These are phyloP conservation scores for Argyresthia goedartella DNA, from an alignment of 2,888 invertebrate genomes.

Conservation along the genomic window DNA sequence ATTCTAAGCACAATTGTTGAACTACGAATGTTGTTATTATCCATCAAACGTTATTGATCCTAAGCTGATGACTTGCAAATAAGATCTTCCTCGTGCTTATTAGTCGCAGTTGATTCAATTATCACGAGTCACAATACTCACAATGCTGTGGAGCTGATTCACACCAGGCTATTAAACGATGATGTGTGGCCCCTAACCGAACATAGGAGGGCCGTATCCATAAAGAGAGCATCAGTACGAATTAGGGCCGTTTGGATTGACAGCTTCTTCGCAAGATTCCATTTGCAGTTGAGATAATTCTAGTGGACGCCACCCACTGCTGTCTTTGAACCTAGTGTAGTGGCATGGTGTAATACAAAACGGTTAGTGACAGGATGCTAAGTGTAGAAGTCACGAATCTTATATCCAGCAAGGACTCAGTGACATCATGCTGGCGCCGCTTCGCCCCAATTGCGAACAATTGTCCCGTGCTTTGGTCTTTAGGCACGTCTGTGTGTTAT, in stretches of 20 bases:
- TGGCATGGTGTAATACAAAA: background rate
- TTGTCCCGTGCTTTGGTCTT: slow-evolving; percentile 17
- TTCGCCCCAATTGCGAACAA: slow-evolving; percentile 56
- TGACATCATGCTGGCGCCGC: slow-evolving; percentile 65
- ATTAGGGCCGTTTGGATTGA: slow-evolving; percentile 13
- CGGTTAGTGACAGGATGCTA: slow-evolving; percentile 9
- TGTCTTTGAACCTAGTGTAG: background rate
- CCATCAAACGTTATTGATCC: too few species aligned
- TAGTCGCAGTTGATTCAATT: slow-evolving; percentile 8
- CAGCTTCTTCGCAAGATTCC: slow-evolving; percentile 1
- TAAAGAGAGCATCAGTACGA: slow-evolving; percentile 11
- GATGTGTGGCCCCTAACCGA: slow-evolving; percentile 14
- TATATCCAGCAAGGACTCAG: slow-evolving; percentile 14
- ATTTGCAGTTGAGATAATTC: too few species aligned
- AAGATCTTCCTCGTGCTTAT: too few species aligned
- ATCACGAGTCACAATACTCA: background rate
- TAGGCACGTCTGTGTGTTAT: too few species aligned
- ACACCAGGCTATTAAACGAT: slow-evolving; percentile 13
- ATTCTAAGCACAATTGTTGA: too few species aligned
- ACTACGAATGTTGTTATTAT: too few species aligned
- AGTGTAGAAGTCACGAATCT: background rate
- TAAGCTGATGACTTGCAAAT: too few species aligned
- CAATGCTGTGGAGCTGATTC: slow-evolving; percentile 3
- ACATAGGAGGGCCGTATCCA: slow-evolving; percentile 14
- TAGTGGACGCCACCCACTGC: background rate